phyloP scores from a whole-genome alignment of 35 echinoderm and acorn worm species.

The Ophiothrix spiculata region DNA sequence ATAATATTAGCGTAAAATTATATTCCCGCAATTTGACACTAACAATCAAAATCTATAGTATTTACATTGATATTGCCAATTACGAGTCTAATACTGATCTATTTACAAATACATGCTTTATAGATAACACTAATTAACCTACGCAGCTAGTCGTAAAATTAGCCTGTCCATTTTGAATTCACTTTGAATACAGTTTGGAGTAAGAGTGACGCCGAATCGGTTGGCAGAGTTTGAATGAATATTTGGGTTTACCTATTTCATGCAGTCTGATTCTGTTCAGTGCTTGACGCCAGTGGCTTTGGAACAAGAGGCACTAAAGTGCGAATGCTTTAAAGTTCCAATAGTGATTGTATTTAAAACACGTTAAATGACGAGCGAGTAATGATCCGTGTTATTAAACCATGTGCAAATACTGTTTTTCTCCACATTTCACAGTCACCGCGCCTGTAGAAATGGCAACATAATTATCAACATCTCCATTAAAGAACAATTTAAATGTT shows the following conservation, averaged over 20 bases:
- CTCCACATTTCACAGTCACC: too few relatives aligned
- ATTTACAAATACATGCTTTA: background rate
- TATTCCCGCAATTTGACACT: background rate
- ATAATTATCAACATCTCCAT: too few relatives aligned
- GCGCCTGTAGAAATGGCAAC: too few relatives aligned
- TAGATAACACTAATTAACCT: background rate
- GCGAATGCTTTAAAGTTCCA: background rate
- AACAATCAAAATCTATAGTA: background rate
- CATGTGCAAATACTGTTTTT: background rate
- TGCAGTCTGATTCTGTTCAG: background rate
- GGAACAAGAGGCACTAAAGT: background rate
- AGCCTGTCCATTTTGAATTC: background rate
- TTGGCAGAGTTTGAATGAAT: background rate
- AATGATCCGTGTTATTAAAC: slow-evolving; percentile 16
- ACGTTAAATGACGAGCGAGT: background rate
- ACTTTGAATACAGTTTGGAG: background rate
- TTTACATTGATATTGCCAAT: background rate
- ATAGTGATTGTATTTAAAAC: background rate
- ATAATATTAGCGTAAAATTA: background rate
- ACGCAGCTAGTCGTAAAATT: slow-evolving; percentile 8
- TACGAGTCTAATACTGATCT: background rate
- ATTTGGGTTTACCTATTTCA: background rate
- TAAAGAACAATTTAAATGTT: too few relatives aligned
- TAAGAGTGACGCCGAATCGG: background rate
- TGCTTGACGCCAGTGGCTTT: background rate